Evolutionary conservation across 2,888 invertebrate species (phyloP).

Genomic region (Acrobasis repandana): DNA sequence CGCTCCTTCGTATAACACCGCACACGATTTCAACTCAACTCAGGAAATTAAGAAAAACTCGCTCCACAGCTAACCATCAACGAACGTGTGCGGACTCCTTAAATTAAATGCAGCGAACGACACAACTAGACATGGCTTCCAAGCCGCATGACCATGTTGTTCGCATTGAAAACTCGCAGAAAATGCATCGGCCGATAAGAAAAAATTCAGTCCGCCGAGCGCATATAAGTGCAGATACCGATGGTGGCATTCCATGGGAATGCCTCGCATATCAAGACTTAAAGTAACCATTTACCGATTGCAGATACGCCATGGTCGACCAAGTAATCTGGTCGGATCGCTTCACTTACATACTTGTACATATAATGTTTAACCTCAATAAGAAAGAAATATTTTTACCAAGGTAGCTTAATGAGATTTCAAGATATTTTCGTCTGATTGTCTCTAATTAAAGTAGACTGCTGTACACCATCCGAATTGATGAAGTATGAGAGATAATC

Average conservation of each 20-base stretch:
- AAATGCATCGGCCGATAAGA: conserved; percentile 80
- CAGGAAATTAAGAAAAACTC: conserved; percentile 8
- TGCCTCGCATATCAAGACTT: conserved; percentile 78
- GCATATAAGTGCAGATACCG: conserved; percentile 76
- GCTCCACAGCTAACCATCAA: conserved; percentile 10
- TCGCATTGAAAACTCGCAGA: conserved; percentile 78
- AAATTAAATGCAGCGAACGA: conserved; percentile 42
- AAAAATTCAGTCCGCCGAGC: conserved; percentile 78
- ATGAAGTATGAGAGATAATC: neutral
- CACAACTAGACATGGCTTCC: conserved; percentile 47
- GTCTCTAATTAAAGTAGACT: conserved; percentile 34
- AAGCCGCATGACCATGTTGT: conserved; percentile 49
- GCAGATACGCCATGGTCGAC: conserved; percentile 81
- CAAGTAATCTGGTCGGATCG: conserved; percentile 78
- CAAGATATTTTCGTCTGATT: conserved; percentile 32
- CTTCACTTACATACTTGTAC: conserved; percentile 72
- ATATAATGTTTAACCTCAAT: conserved; percentile 79
- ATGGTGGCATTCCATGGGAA: conserved; percentile 78
- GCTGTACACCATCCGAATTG: neutral
- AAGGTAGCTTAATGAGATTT: conserved; percentile 61
- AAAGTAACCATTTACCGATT: conserved; percentile 82
- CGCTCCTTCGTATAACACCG: conserved; percentile 23
- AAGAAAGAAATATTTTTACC: conserved; percentile 71
- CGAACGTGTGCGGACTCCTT: conserved; percentile 17
- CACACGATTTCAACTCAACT: conserved; percentile 21